Base-by-base conservation (phyloP, 2,888 invertebrate species). In the Drosophila prostipennis region DNA sequence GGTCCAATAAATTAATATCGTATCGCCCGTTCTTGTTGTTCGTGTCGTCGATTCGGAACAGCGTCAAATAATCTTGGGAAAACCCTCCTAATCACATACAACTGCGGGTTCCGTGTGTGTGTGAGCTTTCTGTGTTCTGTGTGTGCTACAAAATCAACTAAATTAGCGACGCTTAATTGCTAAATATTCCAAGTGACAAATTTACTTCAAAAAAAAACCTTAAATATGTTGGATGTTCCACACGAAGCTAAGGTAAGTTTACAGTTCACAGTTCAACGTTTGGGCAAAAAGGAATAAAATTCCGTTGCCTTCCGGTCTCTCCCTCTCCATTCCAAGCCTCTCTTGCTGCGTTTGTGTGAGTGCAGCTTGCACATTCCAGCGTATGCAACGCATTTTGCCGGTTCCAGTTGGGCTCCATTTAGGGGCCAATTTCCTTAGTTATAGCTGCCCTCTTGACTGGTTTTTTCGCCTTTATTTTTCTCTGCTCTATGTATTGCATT, bases 151-250 rank as follows among this genome's bases (percentile, higher is more conserved):
- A 34, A 34, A 26, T 45, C 40, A 63, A 72, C 1, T 37, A 40
- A 48, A 64, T 73, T 43, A 64, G 52, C 54, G 48, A 67, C 54
- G 53, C 42, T 42, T 52, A 29, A 40, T 49, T 63, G 26, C 37
- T 52, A 32, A 45, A 46, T 46, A 55, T 51, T 11, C 42, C 19
- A 40, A 56, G 19, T 36, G 23, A 45, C 10, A 10, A 39, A 36
- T 59, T 19, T 37, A 29, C 55, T 52, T 16, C 26, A 59, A 51
- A 32, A 10, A 58, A 34, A 36, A 52, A 32, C 29, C 14, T n/a
- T 29, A 49, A 72, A 60, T 2, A 91, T 91, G 91, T 84, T 91
- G 77, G 91, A 89, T 84, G 73, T 91, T 40, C 92, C 91, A 59
- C 80, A 84, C 51, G 91, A 90, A 79, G 80, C 80, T 36, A 91